Base-by-base conservation (phyloP, 2,113 vertebrate species). In the Malurus alboscapulatus region DNA sequence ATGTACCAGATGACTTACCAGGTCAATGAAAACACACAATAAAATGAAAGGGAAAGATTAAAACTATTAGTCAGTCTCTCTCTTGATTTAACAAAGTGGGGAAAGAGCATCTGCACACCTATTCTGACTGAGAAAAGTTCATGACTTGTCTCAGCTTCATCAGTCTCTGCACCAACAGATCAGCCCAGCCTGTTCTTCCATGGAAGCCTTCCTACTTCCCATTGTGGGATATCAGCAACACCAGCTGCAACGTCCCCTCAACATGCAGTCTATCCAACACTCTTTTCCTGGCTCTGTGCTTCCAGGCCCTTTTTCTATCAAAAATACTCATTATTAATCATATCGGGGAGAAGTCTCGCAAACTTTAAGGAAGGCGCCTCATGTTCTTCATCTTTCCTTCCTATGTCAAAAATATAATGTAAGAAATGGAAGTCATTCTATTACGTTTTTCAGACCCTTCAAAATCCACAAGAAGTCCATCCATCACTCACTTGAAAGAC, bases 401-500 rank as follows among this genome's bases (percentile, higher is more conserved):
- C 7, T 34, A 21, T 13, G 32, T 61, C 91, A 93, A 72, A 91
- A 83, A 92, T 6, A 58, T 1, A 25, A 75, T 24, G 10, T 57
- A 63, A 90, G 50, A 82, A 94, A 93, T 54, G 4, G 53, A 94
- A 71, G 62, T 26, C 59, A 67, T 9, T 63, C 13, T 7, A n/a
- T 40, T 69, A 53, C 34, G 34, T 93, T 90, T 93, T 88, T 91
- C 90, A 90, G 44, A 66, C 38, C 67, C 72, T 88, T 95, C 85
- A 88, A 76, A 73, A 79, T 30, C 40, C 69, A 54, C 40, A 0
- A 82, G 48, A 72, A 94, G 92, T 40, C 82, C n/a, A 72, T 95
- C 74, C 74, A 84, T 95, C 88, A 48, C 12, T 94, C 75, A 30
- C 32, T 91, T 73, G 30, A 84, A 85, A 66, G 0, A 55, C 34